Percentiles rank a stretch among this genome's conserved stretches.
phyloP scores from a whole-genome alignment of 2,888 invertebrate species.

The Phoronis australis region DNA sequence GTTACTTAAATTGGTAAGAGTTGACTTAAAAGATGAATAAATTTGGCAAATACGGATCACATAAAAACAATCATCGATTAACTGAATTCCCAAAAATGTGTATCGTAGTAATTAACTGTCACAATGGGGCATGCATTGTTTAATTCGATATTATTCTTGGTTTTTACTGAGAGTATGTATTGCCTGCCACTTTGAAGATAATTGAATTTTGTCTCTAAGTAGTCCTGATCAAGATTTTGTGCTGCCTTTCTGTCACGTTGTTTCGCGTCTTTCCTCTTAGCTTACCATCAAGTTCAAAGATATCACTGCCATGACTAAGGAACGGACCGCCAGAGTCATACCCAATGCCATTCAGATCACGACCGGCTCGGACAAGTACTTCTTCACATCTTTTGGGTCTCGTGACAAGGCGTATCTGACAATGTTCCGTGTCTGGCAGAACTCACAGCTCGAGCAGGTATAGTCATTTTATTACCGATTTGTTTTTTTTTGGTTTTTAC shows the following conservation, averaged over 20 bases:
- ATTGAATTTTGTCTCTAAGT: too few species aligned
- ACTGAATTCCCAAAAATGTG: too few species aligned
- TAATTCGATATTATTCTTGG: background rate
- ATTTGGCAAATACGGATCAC: too few species aligned
- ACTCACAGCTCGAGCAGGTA: conserved; percentile 82
- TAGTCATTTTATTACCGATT: too few species aligned
- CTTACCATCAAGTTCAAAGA: conserved; percentile 82
- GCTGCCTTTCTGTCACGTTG: too few species aligned
- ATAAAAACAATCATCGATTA: too few species aligned
- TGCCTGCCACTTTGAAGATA: background rate
- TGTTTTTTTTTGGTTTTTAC: too few species aligned
- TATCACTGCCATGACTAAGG: conserved; percentile 85
- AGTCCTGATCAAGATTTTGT: too few species aligned
- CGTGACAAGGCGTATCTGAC: conserved; percentile 92
- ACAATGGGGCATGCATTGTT: background rate
- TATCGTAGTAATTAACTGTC: too few species aligned
- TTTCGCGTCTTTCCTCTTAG: too few species aligned
- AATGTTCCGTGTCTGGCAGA: conserved; percentile 95
- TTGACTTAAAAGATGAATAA: too few species aligned
- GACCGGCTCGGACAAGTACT: conserved; percentile 69
- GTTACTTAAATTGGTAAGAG: too few species aligned
- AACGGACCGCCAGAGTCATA: conserved; percentile 65
- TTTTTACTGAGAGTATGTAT: background rate
- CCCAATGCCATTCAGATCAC: conserved; percentile 83
- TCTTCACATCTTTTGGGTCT: conserved; percentile 89